A percentile compares a stretch with the other conserved stretches of the same genome.
Evolutionary conservation across 2,888 invertebrate genomes (phyloP).

Genomic region (Hirtodrosophila histrioides): DNA sequence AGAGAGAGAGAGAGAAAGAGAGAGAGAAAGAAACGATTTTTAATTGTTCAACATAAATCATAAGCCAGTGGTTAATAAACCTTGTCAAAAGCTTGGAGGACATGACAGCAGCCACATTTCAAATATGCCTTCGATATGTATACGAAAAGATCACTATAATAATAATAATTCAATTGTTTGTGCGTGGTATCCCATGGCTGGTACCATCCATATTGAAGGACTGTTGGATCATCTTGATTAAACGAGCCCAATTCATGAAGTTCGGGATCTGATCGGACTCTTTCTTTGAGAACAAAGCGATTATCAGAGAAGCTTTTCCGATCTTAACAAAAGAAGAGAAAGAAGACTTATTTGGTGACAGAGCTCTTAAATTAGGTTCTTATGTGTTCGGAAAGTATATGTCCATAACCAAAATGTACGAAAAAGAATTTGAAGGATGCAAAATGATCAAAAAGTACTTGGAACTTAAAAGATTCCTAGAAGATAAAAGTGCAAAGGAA

Average conservation of each 20-base stretch:
- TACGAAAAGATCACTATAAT: background rate
- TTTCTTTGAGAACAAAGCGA: background rate
- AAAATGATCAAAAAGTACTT: constrained; percentile 9
- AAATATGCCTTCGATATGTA: constrained; percentile 19
- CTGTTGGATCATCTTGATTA: background rate
- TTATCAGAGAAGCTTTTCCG: background rate
- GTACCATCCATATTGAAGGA: constrained; percentile 9
- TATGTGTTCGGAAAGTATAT: constrained; percentile 12
- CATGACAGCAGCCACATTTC: constrained; percentile 19
- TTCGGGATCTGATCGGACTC: constrained; percentile 1
- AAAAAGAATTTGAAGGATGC: constrained; percentile 2
- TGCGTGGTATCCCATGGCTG: constrained; percentile 15
- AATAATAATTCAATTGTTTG: constrained; percentile 16
- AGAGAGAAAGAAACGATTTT: no score
- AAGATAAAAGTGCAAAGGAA: background rate
- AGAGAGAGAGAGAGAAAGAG: no score
- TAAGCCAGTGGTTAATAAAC: no score
- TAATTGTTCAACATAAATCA: no score
- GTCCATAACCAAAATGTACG: no score
- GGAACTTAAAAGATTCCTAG: constrained; percentile 3
- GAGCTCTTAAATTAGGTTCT: background rate
- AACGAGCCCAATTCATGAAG: background rate
- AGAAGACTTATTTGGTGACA: constrained; percentile 2
- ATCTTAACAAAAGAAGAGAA: background rate
- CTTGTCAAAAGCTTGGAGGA: no score